Base-by-base conservation (phyloP, 2,113 vertebrate species). In the Lampris megalopsis region DNA sequence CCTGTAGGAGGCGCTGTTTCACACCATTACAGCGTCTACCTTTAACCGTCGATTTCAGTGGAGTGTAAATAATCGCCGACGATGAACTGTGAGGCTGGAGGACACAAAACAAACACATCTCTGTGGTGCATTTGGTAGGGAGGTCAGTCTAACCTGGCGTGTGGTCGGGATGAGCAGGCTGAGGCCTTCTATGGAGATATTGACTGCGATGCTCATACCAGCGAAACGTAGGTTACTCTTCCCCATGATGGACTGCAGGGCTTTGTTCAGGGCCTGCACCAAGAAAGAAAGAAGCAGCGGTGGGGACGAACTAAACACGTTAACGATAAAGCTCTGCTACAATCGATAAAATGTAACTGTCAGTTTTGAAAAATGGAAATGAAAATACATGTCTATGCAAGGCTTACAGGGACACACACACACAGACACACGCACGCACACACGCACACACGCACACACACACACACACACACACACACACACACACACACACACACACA, bases 211-310 rank as follows among this genome's bases (percentile, higher is more conserved):
- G 83, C 92, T 97, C 95, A 99, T 97, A 68, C 97, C 97, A 0
- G 98, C 97, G 0, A 99, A 99, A 42, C 94, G 95, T 63, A 99
- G 93, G 92, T 99, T 98, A 88, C 95, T 98, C 76, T 97, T 98
- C 64, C 98, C 98, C 93, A 99, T 96, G 57, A 98, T 88, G 13
- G 95, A 94, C 66, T 96, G 95, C 4, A 99, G 94, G 2, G 96
- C 92, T 92, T 97, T 98, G 94, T 96, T 98, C 48, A 93, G 83
- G 3, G 90, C 88, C 98, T 99, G 59, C 3, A 62, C 6, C 2
- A 2, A 11, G 9, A 71, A 6, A 59, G 5, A 63, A 47, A n/a
- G 50, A 6, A 50, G 1, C 35, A 69, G 10, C 9, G 1, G 2
- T 57, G 50, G 56, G 59, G 8, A 47, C 50, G n/a, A 37, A 81